Evolutionary conservation across 2,797 vertebrate species (phyloP).

Genomic region (Podargus strigoides): DNA sequence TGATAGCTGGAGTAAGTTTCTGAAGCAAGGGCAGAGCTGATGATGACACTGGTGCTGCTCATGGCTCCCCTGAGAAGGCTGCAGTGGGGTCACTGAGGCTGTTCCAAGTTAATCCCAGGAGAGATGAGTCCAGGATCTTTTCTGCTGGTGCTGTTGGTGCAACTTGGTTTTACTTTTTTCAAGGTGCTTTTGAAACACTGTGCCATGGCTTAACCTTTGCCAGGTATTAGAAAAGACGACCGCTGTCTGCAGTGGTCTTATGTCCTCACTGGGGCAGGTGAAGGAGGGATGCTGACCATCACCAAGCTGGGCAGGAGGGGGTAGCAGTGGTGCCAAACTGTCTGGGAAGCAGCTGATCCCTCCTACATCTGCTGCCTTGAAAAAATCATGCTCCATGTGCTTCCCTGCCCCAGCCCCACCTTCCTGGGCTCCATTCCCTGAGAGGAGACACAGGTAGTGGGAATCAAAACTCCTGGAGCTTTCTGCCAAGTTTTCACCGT

Average conservation of each 20-base stretch:
- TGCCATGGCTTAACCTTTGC: neutral
- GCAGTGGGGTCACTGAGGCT: neutral
- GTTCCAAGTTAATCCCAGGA: neutral
- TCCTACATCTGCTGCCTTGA: neutral
- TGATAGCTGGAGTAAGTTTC: neutral
- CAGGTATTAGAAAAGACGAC: neutral
- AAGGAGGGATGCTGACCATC: neutral
- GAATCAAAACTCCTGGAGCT: neutral
- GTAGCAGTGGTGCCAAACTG: neutral
- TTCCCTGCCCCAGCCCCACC: neutral
- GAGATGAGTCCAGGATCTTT: neutral
- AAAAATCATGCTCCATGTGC: neutral
- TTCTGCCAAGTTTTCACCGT: neutral
- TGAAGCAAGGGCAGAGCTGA: neutral
- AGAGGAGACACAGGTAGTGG: neutral
- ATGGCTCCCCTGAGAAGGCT: neutral
- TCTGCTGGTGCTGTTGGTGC: neutral
- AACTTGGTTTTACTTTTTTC: neutral
- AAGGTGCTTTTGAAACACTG: neutral
- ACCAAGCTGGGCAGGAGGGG: neutral
- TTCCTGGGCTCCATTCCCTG: neutral
- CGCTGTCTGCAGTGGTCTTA: rapidly evolving
- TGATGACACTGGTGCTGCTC: neutral
- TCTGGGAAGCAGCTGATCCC: neutral
- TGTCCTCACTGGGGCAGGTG: neutral